Base-by-base conservation (phyloP, 2,797 vertebrate species). In the Crenichthys baileyi region DNA sequence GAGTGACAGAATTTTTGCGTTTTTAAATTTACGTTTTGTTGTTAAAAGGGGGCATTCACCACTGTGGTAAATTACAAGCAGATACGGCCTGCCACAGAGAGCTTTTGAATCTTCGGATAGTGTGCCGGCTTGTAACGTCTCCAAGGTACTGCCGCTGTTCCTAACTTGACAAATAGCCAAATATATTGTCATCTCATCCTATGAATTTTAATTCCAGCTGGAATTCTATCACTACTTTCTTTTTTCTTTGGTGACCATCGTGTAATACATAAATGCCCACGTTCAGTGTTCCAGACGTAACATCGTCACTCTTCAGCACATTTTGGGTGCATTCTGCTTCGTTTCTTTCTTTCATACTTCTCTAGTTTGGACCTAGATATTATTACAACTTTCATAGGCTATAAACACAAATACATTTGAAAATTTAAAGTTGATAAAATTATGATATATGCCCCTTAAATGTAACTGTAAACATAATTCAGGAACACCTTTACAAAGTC, bases 401-500 rank as follows among this genome's bases (percentile, higher is more conserved):
- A 48, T 48, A 18, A 70, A 70, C 24, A 44, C 9, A n/a, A 46
- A 22, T 29, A 48, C 7, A 46, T 70, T 41, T 70, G 12, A 70
- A 70, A n/a, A n/a, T n/a, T 15, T 46, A 26, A 48, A 70, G 67
- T 70, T 46, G 44, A 48, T 44, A 70, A 48, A 29, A 70, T 70
- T 7, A 58, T 58, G 56, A 70, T 70, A 70, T 70, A n/a, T 70
- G 67, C 41, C 67, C 67, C 44, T 70, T 70, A 70, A 70, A 76
- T 71, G 15, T 46, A 44, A 74, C 55, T 60, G 39, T n/a, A 74
- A 74, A 74, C 39, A 56, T 39, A 74, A 60, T 46, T 60, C 24
- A 74, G 41, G 46, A 78, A 87, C 29, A 18, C 39, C 48, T 85
- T 77, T 82, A 88, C 83, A 87, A 80, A 79, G 72, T 87, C 53